phyloP scores from a whole-genome alignment of 2,888 invertebrate genomes.

The Eucera pruinosa region DNA sequence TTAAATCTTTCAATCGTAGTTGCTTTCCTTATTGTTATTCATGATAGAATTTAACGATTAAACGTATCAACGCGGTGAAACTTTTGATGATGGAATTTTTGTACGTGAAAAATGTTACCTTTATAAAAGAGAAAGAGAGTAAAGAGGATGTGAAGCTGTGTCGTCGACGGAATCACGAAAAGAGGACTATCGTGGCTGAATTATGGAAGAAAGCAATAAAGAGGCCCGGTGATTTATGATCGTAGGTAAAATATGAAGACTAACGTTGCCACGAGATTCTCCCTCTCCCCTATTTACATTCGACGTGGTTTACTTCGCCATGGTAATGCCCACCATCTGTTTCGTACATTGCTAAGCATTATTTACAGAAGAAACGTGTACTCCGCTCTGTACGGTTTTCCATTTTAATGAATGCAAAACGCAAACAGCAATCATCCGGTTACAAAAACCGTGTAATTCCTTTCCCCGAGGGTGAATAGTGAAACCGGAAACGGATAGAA shows the following conservation, averaged over 20 bases:
- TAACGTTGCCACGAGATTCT: slow-evolving; percentile 37
- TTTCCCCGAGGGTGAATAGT: neutral
- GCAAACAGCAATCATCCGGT: neutral
- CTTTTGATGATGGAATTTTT: too few relatives aligned
- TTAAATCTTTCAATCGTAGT: too few relatives aligned
- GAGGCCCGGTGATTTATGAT: slow-evolving; percentile 50
- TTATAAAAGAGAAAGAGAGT: neutral
- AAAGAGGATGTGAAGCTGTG: too few relatives aligned
- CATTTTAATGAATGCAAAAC: slow-evolving; percentile 32
- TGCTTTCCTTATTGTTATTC: too few relatives aligned
- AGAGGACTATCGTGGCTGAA: slow-evolving; percentile 33
- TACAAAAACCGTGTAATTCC: neutral
- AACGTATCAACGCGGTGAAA: too few relatives aligned
- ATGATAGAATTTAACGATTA: too few relatives aligned
- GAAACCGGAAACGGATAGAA: neutral
- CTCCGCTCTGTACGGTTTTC: neutral
- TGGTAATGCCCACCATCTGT: slow-evolving; percentile 55
- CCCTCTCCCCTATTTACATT: slow-evolving; percentile 36
- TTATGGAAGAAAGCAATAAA: slow-evolving; percentile 57
- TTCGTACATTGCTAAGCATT: slow-evolving; percentile 40
- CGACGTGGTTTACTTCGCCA: slow-evolving; percentile 34
- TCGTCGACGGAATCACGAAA: neutral
- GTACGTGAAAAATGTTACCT: too few relatives aligned
- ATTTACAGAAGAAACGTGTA: slow-evolving; percentile 18
- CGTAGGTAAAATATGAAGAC: slow-evolving; percentile 36